Evolutionary conservation across 2,113 vertebrate species (phyloP).

Genomic region (Pachyramphus minor): DNA sequence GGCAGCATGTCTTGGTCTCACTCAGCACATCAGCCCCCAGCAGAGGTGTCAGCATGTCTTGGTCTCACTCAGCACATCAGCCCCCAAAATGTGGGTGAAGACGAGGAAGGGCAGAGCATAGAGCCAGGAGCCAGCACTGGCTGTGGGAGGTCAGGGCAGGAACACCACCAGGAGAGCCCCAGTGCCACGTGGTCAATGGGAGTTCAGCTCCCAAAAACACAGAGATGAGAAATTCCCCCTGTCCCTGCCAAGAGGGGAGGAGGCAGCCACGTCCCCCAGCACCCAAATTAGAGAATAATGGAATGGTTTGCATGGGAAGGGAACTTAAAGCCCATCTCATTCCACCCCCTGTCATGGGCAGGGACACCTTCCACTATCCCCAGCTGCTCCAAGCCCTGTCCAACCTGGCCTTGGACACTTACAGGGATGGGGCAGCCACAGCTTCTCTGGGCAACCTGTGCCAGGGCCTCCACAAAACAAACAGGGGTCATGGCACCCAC

Average conservation of each 20-base stretch:
- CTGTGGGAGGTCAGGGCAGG: accelerated
- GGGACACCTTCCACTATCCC: neutral
- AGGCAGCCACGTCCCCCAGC: neutral
- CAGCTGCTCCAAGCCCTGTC: accelerated
- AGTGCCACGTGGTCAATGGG: accelerated
- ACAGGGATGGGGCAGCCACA: neutral
- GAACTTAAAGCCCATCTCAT: neutral
- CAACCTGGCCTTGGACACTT: neutral
- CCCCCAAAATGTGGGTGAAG: accelerated
- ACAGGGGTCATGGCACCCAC: neutral
- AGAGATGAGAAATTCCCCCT: neutral
- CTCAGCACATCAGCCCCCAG: too few relatives aligned
- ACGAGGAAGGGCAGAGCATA: neutral
- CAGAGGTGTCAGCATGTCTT: neutral
- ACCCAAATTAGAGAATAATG: neutral
- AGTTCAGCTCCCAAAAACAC: neutral
- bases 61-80: accelerated
- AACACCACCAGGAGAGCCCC: accelerated
- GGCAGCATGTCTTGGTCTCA: accelerated
- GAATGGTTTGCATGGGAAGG: neutral
- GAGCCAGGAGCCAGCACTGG: accelerated
- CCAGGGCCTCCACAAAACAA: neutral
- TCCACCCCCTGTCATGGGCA: neutral
- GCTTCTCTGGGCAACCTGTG: neutral
- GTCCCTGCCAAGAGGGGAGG: neutral